Percentiles rank a stretch among this genome's conserved stretches.
phyloP scores from a whole-genome alignment of 2,797 vertebrate genomes.

The Octomys mimax region DNA sequence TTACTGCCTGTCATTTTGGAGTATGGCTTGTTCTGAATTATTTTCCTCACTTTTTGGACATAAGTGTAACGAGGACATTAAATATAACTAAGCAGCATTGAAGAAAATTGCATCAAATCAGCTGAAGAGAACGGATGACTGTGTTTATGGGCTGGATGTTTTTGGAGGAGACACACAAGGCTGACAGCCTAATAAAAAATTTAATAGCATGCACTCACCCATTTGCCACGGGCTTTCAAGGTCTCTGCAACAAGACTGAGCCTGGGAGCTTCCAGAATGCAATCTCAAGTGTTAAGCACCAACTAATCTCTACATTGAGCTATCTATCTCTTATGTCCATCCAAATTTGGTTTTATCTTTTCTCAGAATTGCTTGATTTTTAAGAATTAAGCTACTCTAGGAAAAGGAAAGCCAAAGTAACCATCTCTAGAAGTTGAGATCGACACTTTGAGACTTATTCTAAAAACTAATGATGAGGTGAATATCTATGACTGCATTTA shows the following conservation, averaged over 20 bases:
- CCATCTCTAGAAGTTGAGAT: background rate
- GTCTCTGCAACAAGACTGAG: background rate
- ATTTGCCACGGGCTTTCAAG: conserved; percentile 28
- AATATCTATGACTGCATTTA: background rate
- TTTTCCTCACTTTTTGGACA: background rate
- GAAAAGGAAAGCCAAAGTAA: background rate
- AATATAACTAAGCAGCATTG: background rate
- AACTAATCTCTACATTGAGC: background rate
- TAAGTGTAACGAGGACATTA: conserved; percentile 30
- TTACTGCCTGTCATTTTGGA: conserved; percentile 53
- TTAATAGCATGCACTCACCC: background rate
- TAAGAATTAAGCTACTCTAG: conserved; percentile 4
- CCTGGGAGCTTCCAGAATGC: background rate
- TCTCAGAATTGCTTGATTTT: background rate
- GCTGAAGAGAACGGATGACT: conserved; percentile 33
- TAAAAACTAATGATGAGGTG: background rate
- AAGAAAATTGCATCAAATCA: conserved; percentile 61
- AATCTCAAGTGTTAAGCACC: background rate
- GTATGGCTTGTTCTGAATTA: background rate
- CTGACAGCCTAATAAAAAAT: conserved; percentile 65
- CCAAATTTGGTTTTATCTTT: background rate
- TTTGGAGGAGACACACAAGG: conserved; percentile 53
- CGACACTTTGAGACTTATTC: background rate
- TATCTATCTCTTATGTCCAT: background rate
- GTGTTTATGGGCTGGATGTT: conserved; percentile 41